Conservation (phyloP, 2,797 vertebrate genomes). For the Pelochelys cantorii region DNA sequence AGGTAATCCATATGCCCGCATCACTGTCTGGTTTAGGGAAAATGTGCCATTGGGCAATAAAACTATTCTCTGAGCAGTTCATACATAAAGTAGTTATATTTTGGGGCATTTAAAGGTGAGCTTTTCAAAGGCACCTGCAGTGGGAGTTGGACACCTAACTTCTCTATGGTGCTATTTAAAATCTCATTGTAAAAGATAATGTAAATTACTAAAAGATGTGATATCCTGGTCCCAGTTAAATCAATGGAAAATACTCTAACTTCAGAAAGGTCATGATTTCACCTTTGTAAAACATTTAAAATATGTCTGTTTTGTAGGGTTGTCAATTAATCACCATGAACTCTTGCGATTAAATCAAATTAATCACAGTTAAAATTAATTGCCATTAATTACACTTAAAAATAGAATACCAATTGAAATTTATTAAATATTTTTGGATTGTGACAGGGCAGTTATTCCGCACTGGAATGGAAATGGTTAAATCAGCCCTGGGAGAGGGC, state of each 20-base stretch:
- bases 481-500: too few relatives aligned
- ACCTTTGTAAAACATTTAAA: not conserved
- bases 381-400: too few relatives aligned
- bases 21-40: conserved; percentile 20
- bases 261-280: not conserved
- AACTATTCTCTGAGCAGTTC: fast-evolving
- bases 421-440: too few relatives aligned
- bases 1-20: not conserved
- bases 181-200: not conserved
- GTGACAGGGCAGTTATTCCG: too few relatives aligned
- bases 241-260: not conserved
- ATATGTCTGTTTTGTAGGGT: not conserved
- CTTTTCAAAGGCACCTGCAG: not conserved
- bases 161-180: not conserved
- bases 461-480: too few relatives aligned
- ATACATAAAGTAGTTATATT: not conserved
- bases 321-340: too few relatives aligned
- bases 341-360: too few relatives aligned
- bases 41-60: fast-evolving
- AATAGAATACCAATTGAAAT: too few relatives aligned
- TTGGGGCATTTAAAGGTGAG: not conserved
- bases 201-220: not conserved
- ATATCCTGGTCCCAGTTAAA: not conserved
- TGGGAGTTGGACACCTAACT: fast-evolving
- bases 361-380: too few relatives aligned